A percentile compares a stretch with the other conserved stretches of the same genome.
These are phyloP conservation scores for Anorthoa munda DNA, from an alignment of 2,888 invertebrate genomes.

Conservation along the genomic window DNA sequence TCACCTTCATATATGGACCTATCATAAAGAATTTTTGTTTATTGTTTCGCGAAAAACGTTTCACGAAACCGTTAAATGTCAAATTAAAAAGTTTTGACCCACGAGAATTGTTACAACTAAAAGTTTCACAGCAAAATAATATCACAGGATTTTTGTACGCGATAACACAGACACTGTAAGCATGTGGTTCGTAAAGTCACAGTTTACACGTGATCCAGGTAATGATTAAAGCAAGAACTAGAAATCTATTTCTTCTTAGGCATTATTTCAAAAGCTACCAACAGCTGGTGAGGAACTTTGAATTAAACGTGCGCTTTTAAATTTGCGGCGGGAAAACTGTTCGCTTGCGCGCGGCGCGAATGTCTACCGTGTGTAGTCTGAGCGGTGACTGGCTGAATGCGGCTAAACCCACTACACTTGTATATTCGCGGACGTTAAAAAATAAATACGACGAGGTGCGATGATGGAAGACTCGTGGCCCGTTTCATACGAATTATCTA, in stretches of 20 bases:
- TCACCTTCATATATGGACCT: constrained; percentile 91
- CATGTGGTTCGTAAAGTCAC: constrained; percentile 81
- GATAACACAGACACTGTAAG: constrained; percentile 75
- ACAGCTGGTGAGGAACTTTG: constrained; percentile 70
- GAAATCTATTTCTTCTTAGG: constrained; percentile 87
- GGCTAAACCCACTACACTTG: constrained; percentile 82
- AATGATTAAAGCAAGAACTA: constrained; percentile 53
- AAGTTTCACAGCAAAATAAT: constrained; percentile 84
- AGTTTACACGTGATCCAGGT: constrained; percentile 78
- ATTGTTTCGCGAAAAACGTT: constrained; percentile 88
- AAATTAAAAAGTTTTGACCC: constrained; percentile 61
- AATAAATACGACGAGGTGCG: constrained; percentile 85
- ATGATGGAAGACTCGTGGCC: constrained; percentile 84
- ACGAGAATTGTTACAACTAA: constrained; percentile 70
- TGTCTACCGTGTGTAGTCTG: constrained; percentile 83
- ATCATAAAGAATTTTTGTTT: constrained; percentile 88
- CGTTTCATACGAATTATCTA: constrained; percentile 85
- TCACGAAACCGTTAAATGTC: constrained; percentile 84
- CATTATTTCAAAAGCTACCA: constrained; percentile 78
- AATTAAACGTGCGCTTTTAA: constrained; percentile 77
- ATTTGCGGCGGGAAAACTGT: constrained; percentile 83
- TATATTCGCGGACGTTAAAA: constrained; percentile 89
- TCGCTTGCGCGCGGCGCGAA: constrained; percentile 79
- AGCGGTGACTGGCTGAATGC: constrained; percentile 86
- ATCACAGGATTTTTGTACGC: constrained; percentile 85